Percentiles rank a stretch among this genome's conserved stretches.
These are phyloP conservation scores for Aphelocoma californica DNA, from an alignment of 2,797 vertebrate genomes.

Conservation along the genomic window DNA sequence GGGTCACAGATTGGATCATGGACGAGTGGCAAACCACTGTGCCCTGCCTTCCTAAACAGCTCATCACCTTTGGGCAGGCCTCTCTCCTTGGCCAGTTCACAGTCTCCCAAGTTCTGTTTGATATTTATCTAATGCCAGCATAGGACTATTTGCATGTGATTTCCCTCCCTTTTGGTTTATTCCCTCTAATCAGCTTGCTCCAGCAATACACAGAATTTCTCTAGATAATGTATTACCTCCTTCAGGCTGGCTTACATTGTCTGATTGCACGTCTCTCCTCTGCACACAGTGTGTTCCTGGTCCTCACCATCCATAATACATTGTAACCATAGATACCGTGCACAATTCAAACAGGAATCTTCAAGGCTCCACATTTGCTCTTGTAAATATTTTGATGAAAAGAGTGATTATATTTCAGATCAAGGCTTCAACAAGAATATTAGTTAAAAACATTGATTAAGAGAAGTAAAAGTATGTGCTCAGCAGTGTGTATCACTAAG, in stretches of 20 bases:
- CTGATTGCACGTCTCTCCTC: not conserved
- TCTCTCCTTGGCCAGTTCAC: not conserved
- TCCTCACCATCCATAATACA: not conserved
- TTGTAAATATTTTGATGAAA: slow-evolving; percentile 59
- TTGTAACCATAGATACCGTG: slow-evolving; percentile 46
- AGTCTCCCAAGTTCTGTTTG: not conserved
- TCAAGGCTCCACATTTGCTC: not conserved
- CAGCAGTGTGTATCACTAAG: not conserved
- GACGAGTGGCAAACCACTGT: not conserved
- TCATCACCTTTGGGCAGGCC: not conserved
- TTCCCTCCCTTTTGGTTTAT: not conserved
- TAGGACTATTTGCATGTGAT: not conserved
- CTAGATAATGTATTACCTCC: not conserved
- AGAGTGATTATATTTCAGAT: slow-evolving; percentile 13
- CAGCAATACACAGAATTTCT: not conserved
- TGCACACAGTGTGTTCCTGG: not conserved
- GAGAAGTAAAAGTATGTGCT: not conserved
- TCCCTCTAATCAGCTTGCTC: not conserved
- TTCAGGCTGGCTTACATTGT: not conserved
- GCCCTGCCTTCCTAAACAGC: not conserved
- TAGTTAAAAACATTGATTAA: slow-evolving; percentile 26
- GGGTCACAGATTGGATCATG: rapidly evolving
- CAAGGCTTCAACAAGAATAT: not conserved
- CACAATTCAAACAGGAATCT: not conserved
- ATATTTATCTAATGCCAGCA: not conserved